Conservation (phyloP, 2,797 vertebrate genomes). For the Epinephelus malabaricus region DNA sequence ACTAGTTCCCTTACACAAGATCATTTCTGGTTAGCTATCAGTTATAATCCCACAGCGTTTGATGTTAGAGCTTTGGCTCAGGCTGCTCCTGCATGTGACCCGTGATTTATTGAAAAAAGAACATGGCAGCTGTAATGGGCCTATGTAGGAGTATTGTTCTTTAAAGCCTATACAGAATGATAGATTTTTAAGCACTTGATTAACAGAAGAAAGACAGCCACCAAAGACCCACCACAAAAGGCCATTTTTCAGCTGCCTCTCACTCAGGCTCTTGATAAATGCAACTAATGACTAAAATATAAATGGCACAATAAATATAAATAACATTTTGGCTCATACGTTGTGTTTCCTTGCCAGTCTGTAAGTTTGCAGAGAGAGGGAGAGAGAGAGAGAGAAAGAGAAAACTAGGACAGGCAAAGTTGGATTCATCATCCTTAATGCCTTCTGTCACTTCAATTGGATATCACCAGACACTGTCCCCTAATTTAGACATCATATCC, state of each 20-base stretch:
- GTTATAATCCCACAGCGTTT: not conserved
- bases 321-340: constrained; percentile 56
- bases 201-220: constrained; percentile 60
- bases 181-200: constrained; percentile 71
- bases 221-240: constrained; percentile 52
- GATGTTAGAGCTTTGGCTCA: constrained; percentile 23
- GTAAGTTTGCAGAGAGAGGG: constrained; percentile 58
- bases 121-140: constrained; percentile 58
- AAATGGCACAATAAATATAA: constrained; percentile 71
- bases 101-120: constrained; percentile 56
- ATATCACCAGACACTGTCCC: constrained; percentile 66
- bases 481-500: constrained; percentile 75
- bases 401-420: constrained; percentile 74
- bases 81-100: constrained; percentile 30
- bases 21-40: constrained; percentile 11
- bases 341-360: constrained; percentile 46
- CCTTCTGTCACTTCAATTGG: constrained; percentile 75
- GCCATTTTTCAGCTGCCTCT: constrained; percentile 64
- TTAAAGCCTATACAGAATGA: constrained; percentile 58
- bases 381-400: constrained; percentile 40
- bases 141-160: constrained; percentile 55
- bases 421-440: constrained; percentile 72
- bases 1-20: not conserved
- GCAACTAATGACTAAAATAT: constrained; percentile 54
- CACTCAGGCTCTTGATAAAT: constrained; percentile 51